These are phyloP conservation scores for Fistularia commersonii DNA, from an alignment of 2,797 vertebrate genomes.

Conservation along the genomic window DNA sequence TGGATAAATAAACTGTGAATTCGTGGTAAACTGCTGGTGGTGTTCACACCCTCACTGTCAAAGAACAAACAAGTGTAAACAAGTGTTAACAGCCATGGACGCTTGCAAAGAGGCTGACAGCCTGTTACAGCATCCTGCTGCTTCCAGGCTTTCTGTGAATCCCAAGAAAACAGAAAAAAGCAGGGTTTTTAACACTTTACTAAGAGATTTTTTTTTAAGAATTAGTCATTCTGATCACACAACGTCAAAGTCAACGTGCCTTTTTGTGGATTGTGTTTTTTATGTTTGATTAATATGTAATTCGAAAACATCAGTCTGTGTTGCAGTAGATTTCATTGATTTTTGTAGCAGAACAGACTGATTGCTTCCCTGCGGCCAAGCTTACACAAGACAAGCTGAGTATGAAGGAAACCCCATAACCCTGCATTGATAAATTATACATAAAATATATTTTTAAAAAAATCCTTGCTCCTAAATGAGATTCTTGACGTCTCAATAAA, in stretches of 20 bases:
- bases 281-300: conserved; percentile 11
- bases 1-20: too few species aligned
- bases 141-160: background rate
- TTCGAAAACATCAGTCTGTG: conserved; percentile 21
- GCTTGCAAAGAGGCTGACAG: background rate
- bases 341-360: conserved; percentile 22
- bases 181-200: too few species aligned
- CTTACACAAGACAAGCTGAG: conserved; percentile 44
- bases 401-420: conserved; percentile 24
- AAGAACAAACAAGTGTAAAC: background rate
- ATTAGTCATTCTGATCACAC: too few species aligned
- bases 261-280: background rate
- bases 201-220: too few species aligned
- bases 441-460: conserved; percentile 13
- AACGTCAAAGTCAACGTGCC: too few species aligned
- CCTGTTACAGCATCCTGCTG: background rate
- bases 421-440: conserved; percentile 39
- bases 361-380: conserved; percentile 41
- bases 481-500: background rate
- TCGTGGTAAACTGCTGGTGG: too few species aligned
- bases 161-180: too few species aligned
- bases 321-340: conserved; percentile 42
- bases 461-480: conserved; percentile 14
- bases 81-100: background rate
- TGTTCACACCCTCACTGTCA: background rate